Percentiles rank a stretch among this genome's conserved stretches.
phyloP scores from a whole-genome alignment of 2,113 vertebrate species.

The Pelodiscus sinensis region DNA sequence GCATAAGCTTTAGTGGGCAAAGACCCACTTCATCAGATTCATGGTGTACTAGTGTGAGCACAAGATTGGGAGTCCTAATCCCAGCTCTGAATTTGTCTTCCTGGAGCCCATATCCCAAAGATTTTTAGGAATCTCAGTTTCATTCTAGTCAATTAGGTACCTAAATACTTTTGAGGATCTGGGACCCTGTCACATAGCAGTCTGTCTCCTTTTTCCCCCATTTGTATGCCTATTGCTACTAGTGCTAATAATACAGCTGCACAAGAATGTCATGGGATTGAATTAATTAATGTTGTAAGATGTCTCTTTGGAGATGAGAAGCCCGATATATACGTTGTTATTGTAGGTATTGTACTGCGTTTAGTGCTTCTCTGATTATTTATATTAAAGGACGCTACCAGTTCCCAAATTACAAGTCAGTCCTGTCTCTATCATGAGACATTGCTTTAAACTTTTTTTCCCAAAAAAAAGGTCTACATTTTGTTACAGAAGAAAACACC shows the following conservation, averaged over 20 bases:
- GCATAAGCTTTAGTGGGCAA: too few species aligned
- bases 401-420: constrained; percentile 8
- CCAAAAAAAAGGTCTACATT: rapidly evolving
- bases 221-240: not conserved
- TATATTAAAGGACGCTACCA: not conserved
- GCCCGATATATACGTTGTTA: not conserved
- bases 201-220: not conserved
- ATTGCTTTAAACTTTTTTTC: not conserved
- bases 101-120: not conserved
- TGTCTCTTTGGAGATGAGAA: not conserved
- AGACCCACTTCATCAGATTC: too few species aligned
- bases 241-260: not conserved
- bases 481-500: rapidly evolving
- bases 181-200: not conserved
- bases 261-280: not conserved
- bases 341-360: not conserved
- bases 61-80: not conserved
- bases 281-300: not conserved
- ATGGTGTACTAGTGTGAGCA: not conserved
- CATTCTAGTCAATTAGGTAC: not conserved
- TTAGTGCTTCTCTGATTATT: not conserved
- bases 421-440: rapidly evolving
- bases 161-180: not conserved
- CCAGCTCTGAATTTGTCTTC: not conserved
- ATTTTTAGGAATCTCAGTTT: not conserved